Base-by-base conservation (phyloP, 2,797 vertebrate genomes). In the Tapera naevia region DNA sequence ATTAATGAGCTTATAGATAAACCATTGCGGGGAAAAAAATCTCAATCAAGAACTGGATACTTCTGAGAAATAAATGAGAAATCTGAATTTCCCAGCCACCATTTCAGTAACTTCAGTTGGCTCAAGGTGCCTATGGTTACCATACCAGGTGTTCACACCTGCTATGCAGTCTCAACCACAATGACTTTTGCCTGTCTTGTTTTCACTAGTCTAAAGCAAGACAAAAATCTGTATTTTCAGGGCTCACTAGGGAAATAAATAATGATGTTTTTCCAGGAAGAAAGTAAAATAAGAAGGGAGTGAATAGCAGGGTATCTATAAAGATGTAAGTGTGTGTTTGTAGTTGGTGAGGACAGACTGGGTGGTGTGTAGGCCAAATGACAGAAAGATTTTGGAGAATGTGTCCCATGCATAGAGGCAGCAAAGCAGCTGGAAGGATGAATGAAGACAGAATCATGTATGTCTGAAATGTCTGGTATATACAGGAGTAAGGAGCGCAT, bases 261-360 rank as follows among this genome's bases (percentile, higher is more conserved):
- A 14, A 41, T 5, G 8, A 32, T 30, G 9, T 46, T 74, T 61
- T 19, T 83, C 13, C 10, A 24, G 22, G 37, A 66, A 67, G 28
- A 74, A 79, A 48, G 18, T 33, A 51, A 86, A 43, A 66, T 33
- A 75, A 35, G 45, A 78, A 83, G n/a, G 16, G 28, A 89, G 17
- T 25, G 24, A 86, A 54, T 41, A 53, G 48, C 48, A 45, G 48
- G 13, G 22, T 66, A 11, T 41, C n/a, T 39, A 24, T 65, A 50
- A 50, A 23, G 32, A 35, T 0, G 1, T 2, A n/a, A 12, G 21
- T 9, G 9, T 3, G 10, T 39, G 24, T 1, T 0, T 45, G 19
- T 10, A 24, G 32, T 8, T 76, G 35, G 18, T 60, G 56, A 60
- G 22, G 72, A 76, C 30, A 30, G 56, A 45, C n/a, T n/a, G 50